Evolutionary conservation across 2,797 vertebrate species (phyloP).

Genomic region (Manis javanica): DNA sequence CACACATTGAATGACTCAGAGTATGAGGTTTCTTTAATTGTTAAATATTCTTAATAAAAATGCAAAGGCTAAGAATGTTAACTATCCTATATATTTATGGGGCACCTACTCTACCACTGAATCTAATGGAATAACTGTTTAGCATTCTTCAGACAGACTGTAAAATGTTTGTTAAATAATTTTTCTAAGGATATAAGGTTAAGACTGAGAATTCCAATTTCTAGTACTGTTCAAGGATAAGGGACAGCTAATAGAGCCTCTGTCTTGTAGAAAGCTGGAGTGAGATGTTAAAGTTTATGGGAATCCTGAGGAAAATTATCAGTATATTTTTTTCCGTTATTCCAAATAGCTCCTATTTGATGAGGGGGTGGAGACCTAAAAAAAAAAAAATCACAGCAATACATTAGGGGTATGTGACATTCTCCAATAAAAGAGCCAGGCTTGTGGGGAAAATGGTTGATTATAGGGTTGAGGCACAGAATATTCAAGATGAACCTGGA

Average conservation of each 20-base stretch:
- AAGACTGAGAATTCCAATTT: constrained; percentile 47
- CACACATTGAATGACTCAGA: background rate
- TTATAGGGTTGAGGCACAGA: background rate
- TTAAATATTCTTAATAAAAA: constrained; percentile 46
- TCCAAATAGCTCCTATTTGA: constrained; percentile 53
- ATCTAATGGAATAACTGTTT: constrained; percentile 19
- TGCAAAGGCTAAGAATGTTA: constrained; percentile 37
- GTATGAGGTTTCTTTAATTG: constrained; percentile 14
- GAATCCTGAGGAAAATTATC: constrained; percentile 25
- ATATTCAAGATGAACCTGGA: background rate
- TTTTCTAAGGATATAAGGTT: constrained; percentile 31
- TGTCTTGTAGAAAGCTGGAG: constrained; percentile 5
- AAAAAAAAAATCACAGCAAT: background rate
- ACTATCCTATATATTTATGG: constrained; percentile 11
- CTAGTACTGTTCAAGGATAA: constrained; percentile 13
- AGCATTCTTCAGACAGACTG: constrained; percentile 29
- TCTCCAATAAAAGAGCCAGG: background rate
- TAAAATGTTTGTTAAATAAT: constrained; percentile 51
- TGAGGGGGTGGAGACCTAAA: background rate
- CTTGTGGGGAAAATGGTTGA: background rate
- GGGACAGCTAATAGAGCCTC: background rate
- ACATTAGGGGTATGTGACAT: background rate
- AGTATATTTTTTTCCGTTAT: background rate
- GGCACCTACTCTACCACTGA: constrained; percentile 2
- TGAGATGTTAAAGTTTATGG: constrained; percentile 2